Evolutionary conservation across 1,140 invertebrate genomes (phyloP), one percentile per base, ranked within the genome.

Genomic region (Aphis gossypii): DNA sequence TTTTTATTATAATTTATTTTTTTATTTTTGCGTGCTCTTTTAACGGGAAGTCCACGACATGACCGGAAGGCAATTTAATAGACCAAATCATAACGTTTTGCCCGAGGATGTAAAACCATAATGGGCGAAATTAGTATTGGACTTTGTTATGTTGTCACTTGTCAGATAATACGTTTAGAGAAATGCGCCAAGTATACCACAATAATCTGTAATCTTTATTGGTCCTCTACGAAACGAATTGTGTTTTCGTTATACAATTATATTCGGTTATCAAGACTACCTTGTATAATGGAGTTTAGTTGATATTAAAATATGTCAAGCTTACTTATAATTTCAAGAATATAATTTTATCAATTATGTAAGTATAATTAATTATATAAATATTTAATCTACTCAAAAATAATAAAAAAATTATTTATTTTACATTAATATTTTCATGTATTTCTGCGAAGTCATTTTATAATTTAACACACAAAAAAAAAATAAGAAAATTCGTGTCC

Each of bases 61-160:
- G 56, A 68, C 88, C 89, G 89, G 89, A 90, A 90, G 89, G 68
- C 89, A 60, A 90, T 90, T 90, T n/a, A 90, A 90, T 68, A 38
- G 54, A 68, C 56, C 56, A 60, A 56, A 90, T 60, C 56, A 88
- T 88, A 51, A 54, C 89, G 56, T 90, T 90, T 41, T 90, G 11
- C 18, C 8, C 23, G 35, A 14, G 23, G 51, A 89, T 54, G 21
- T 25, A 89, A 56, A 89, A 89, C 11, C 35, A 89, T 38, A 56
- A 89, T 56, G 51, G 51, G 48, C 4, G 35, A 54, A 89, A 89
- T 56, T 56, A 56, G 35, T 56, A 89, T 35, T 56, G 51, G 88
- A 89, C 88, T 89, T 89, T 56, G 48, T 89, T 56, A 41, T 89
- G 88, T 89, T 89, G 88, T 89, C 88, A 89, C 46, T 76, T 51